Evolutionary conservation across 2,797 vertebrate species (phyloP).

Genomic region (Fistularia tabacaria): DNA sequence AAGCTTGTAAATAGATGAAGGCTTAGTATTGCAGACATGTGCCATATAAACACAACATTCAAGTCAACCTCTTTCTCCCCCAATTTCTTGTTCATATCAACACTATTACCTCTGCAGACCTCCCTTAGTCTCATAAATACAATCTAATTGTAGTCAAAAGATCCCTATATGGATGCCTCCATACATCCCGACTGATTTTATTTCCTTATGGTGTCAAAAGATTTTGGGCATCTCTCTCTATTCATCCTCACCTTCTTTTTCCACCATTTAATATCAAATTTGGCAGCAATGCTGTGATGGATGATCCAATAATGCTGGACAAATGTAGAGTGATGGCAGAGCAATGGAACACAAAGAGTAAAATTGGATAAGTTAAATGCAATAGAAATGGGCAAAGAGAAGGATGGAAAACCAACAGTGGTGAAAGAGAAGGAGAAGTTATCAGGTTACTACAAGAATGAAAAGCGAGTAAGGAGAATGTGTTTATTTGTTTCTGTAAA

Average conservation of each 20-base stretch:
- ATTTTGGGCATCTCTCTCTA: too few species aligned
- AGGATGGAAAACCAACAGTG: background rate
- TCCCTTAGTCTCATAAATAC: background rate
- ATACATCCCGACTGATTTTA: background rate
- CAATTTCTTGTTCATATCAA: background rate
- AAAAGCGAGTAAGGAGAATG: slow-evolving; percentile 3
- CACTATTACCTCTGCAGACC: background rate
- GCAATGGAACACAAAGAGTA: slow-evolving; percentile 4
- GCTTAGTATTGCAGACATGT: too few species aligned
- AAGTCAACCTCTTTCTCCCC: background rate
- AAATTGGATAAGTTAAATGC: background rate
- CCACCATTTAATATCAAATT: slow-evolving; percentile 22
- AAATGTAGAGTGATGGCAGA: slow-evolving; percentile 22
- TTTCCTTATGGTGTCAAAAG: slow-evolving; percentile 15
- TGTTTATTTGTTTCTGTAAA: slow-evolving; percentile 19
- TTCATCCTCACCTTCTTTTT: background rate
- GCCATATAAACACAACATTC: too few species aligned
- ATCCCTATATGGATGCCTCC: too few species aligned
- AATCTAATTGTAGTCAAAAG: too few species aligned
- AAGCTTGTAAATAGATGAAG: too few species aligned
- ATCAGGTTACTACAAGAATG: slow-evolving; percentile 1
- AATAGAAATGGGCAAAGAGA: background rate
- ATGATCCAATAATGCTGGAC: slow-evolving; percentile 39
- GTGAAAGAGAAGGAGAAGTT: too few species aligned
- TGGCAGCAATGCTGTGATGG: slow-evolving; percentile 12